These are phyloP conservation scores for Nymphalis polychloros DNA, from an alignment of 2,888 invertebrate genomes.

Conservation along the genomic window DNA sequence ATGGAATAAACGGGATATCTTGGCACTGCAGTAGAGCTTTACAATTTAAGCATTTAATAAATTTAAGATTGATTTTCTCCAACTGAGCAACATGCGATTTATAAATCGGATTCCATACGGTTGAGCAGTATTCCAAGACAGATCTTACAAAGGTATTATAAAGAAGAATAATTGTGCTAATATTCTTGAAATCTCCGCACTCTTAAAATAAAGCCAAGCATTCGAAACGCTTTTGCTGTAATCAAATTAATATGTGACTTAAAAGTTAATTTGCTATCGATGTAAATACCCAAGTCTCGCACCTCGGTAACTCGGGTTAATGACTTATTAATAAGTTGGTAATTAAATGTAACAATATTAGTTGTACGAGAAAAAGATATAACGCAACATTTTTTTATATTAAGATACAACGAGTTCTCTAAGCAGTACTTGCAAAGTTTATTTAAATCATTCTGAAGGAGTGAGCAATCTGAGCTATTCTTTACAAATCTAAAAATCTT, in stretches of 20 bases:
- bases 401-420: too few relatives aligned
- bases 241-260: background rate
- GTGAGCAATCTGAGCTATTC: too few relatives aligned
- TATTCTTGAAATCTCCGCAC: background rate
- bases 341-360: too few relatives aligned
- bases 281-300: conserved; percentile 1
- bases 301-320: background rate
- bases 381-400: too few relatives aligned
- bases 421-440: too few relatives aligned
- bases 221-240: background rate
- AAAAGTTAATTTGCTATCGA: background rate
- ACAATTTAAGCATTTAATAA: background rate
- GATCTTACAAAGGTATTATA: background rate
- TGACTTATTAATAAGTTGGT: too few relatives aligned
- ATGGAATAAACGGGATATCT: background rate
- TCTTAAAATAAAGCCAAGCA: background rate
- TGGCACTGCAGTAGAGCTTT: background rate
- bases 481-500: too few relatives aligned
- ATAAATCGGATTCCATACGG: background rate
- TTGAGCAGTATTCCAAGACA: background rate
- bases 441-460: too few relatives aligned
- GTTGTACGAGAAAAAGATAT: too few relatives aligned
- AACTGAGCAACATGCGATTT: too few relatives aligned
- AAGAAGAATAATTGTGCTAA: too few relatives aligned
- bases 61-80: too few relatives aligned